phyloP scores from a whole-genome alignment of 1,140 invertebrate genomes.

The Nephotettix cincticeps region DNA sequence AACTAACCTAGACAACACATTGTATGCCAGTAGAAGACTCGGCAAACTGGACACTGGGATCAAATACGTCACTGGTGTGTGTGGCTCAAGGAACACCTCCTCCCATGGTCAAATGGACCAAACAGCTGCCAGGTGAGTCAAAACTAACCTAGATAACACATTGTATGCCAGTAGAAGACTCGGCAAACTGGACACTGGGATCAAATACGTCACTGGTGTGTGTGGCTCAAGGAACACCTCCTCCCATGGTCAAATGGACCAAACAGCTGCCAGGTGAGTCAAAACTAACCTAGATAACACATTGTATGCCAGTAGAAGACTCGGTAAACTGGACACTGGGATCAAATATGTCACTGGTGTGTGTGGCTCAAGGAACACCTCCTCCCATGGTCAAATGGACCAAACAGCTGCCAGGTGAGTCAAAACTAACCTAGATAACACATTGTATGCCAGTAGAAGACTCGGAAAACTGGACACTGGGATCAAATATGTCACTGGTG shows the following conservation, averaged over 20 bases:
- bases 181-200: not conserved
- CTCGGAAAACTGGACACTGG: too few species aligned
- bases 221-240: conserved; percentile 30
- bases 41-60: conserved; percentile 1
- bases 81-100: conserved; percentile 30
- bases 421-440: too few species aligned
- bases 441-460: too few species aligned
- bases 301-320: too few species aligned
- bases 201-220: conserved; percentile 29
- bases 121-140: conserved; percentile 26
- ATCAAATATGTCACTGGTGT: conserved; percentile 26
- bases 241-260: conserved; percentile 33
- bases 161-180: too few species aligned
- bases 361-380: conserved; percentile 32
- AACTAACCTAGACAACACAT: too few species aligned
- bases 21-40: too few species aligned
- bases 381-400: conserved; percentile 33
- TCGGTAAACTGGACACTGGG: conserved; percentile 2
- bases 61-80: conserved; percentile 29
- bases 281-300: too few species aligned
- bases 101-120: conserved; percentile 33
- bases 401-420: conserved; percentile 27
- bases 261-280: conserved; percentile 27
- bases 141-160: too few species aligned
- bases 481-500: too few species aligned